Evolutionary conservation across 1,140 invertebrate species (phyloP), one percentile per base, ranked within the genome.

Genomic region (Aphaenogaster rudis): DNA sequence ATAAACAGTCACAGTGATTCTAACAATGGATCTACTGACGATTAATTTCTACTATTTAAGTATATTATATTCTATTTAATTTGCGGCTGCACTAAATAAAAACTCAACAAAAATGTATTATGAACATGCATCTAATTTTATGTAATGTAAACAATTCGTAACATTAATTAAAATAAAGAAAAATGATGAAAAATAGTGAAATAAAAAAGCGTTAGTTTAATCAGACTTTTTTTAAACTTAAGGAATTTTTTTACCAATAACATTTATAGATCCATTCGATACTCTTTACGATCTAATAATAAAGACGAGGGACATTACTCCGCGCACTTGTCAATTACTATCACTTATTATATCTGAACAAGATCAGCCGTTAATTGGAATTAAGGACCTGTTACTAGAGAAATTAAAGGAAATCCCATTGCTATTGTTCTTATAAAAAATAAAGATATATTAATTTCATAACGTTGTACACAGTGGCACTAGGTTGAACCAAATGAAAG

Each of bases 361-460:
- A 39, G 11, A 15, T 81, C 9, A 69, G 52, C 7, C 66, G 39
- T 82, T 74, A n/a, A 69, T 69, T 36, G 36, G 33, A 50, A 76
- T 84, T 76, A 61, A 76, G 52, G 4, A 42, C 17, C 54, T 61
- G 17, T 61, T 82, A 36, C 11, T 11, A 59, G 17, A n/a, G 13
- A 57, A 39, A 42, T 81, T 69, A 69, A 59, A 45, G 11, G 4
- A 48, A 45, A 11, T 59, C 3, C 21, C 17, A 42, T 9, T 28
- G 28, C 28, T 4, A 61, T 36, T 5, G 21, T 15, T 82, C 42
- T 63, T 28, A 17, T 39, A 50, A 57, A 61, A 42, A 45, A 61
- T 84, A 61, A 39, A 76, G 48, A 76, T 84, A 61, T 61, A 84
- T 76, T 84, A 71, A 50, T 76, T 84, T 74, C 57, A 84, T 84